A percentile compares a stretch with the other conserved stretches of the same genome.
These are phyloP conservation scores for Platysternon megacephalum DNA, from an alignment of 2,113 vertebrate genomes.

Conservation along the genomic window DNA sequence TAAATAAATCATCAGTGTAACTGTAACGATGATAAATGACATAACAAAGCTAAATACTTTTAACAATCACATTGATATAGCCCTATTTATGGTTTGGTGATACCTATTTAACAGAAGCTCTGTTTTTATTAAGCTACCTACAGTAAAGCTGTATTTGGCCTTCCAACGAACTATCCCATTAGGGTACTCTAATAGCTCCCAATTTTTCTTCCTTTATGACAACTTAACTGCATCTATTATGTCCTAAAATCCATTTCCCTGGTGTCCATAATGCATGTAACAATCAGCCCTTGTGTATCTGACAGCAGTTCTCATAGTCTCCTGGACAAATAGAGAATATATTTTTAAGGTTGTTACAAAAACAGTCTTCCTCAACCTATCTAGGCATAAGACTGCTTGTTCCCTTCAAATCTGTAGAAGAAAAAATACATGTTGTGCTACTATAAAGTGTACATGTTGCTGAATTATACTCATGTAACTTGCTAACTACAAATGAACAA, in stretches of 20 bases:
- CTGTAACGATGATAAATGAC: not conserved
- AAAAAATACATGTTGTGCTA: rapidly evolving
- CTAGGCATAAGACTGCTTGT: not conserved
- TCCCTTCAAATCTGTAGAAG: conserved; percentile 8
- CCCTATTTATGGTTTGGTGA: not conserved
- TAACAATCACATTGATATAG: not conserved
- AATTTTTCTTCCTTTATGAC: not conserved
- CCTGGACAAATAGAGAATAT: not conserved
- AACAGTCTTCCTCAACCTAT: not conserved
- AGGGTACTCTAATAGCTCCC: not conserved
- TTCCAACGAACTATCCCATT: conserved; percentile 23
- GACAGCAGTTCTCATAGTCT: not conserved
- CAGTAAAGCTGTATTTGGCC: conserved; percentile 28
- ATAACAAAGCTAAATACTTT: conserved; percentile 21
- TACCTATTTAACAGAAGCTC: not conserved
- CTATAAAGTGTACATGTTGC: not conserved
- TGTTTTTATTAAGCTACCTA: not conserved
- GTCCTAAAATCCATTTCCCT: not conserved
- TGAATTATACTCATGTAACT: not conserved
- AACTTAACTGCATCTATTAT: not conserved
- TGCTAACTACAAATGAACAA: conserved; percentile 50
- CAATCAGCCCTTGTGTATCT: not conserved
- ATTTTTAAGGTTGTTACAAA: not conserved
- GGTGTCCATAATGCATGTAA: not conserved
- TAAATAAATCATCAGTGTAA: not conserved